Evolutionary conservation across 2,113 vertebrate genomes (phyloP).

Genomic region (Aldabrachelys gigantea): DNA sequence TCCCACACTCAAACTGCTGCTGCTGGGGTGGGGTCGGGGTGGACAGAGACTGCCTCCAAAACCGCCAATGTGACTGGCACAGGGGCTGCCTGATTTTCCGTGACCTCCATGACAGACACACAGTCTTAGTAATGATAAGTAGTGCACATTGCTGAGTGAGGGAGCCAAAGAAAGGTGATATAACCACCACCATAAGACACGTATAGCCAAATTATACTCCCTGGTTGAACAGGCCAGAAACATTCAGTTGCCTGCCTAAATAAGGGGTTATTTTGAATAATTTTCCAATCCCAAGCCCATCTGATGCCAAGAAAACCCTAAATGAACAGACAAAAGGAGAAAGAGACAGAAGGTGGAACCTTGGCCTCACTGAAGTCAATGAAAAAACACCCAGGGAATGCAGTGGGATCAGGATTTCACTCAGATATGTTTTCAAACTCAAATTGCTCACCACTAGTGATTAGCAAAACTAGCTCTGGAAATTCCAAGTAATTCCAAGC

Average conservation of each 20-base stretch:
- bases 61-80: no score
- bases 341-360: background rate
- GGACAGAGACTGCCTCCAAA: no score
- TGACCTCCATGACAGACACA: no score
- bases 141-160: constrained; percentile 19
- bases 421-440: background rate
- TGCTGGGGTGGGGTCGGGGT: no score
- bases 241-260: background rate
- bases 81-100: no score
- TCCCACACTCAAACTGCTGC: no score
- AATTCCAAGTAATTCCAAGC: background rate
- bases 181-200: background rate
- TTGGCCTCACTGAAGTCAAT: background rate
- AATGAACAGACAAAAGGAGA: background rate
- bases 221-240: background rate
- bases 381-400: background rate
- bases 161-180: constrained; percentile 11
- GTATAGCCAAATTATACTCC: background rate
- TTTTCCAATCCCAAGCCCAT: background rate
- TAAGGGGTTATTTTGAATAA: background rate
- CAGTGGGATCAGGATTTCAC: background rate
- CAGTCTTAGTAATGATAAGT: background rate
- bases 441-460: background rate
- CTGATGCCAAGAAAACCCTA: background rate
- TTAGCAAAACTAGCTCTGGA: background rate